Evolutionary conservation across 2,888 invertebrate species (phyloP).

Genomic region (Meganola albula): DNA sequence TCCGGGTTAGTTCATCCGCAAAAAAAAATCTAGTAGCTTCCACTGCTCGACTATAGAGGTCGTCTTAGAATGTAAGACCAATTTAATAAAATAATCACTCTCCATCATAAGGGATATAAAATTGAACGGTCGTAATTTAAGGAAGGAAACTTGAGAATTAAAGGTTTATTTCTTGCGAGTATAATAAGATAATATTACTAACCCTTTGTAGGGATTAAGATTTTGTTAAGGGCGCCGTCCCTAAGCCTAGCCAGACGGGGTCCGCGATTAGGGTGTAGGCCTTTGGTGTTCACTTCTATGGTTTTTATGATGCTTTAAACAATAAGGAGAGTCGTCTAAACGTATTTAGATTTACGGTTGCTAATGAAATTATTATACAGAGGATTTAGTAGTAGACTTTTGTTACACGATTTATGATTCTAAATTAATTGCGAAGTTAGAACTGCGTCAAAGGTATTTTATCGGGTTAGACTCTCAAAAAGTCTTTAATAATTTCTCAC

Average conservation of each 20-base stretch:
- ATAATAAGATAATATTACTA: constrained; percentile 76
- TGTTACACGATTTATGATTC: constrained; percentile 15
- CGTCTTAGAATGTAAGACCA: too few relatives aligned
- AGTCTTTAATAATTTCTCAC: too few relatives aligned
- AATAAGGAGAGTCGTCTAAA: constrained; percentile 36
- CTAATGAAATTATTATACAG: constrained; percentile 29
- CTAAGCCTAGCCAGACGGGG: constrained; percentile 64
- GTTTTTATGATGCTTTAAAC: constrained; percentile 60
- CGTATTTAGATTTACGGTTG: constrained; percentile 26
- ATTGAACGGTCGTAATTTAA: constrained; percentile 45
- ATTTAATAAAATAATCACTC: too few relatives aligned
- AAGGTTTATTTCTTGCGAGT: constrained; percentile 70
- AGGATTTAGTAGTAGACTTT: constrained; percentile 15
- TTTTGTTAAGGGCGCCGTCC: constrained; percentile 72
- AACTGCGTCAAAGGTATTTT: too few relatives aligned
- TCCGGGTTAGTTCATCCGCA: too few relatives aligned
- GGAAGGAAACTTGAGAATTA: constrained; percentile 55
- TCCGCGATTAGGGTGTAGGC: constrained; percentile 47
- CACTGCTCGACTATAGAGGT: too few relatives aligned
- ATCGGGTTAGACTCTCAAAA: too few relatives aligned
- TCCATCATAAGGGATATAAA: constrained; percentile 11
- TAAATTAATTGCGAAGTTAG: too few relatives aligned
- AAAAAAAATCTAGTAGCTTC: too few relatives aligned
- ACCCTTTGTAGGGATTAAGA: constrained; percentile 77
- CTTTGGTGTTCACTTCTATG: constrained; percentile 59